phyloP scores from a whole-genome alignment of 1,140 invertebrate genomes.

The Vanessa atalanta region DNA sequence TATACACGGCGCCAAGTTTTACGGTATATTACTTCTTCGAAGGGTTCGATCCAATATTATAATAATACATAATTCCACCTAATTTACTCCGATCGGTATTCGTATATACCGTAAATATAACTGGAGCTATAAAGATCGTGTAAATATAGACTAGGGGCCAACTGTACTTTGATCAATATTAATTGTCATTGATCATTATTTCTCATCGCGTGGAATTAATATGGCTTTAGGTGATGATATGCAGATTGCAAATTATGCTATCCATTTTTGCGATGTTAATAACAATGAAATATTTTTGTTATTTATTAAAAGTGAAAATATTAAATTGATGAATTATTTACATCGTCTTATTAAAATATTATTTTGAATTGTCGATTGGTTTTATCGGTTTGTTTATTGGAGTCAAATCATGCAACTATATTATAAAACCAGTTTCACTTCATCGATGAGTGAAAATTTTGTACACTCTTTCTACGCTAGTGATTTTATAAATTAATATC shows the following conservation, averaged over 20 bases:
- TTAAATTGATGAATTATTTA: background rate
- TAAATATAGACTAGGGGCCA: constrained; percentile 37
- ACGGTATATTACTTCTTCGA: constrained; percentile 23
- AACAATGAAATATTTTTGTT: background rate
- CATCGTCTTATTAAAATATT: too few relatives aligned
- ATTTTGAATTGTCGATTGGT: too few relatives aligned
- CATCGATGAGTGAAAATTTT: too few relatives aligned
- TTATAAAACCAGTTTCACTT: too few relatives aligned
- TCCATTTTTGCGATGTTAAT: constrained; percentile 1
- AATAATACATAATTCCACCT: constrained; percentile 42
- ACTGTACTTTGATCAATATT: constrained; percentile 17
- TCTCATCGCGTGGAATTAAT: constrained; percentile 5
- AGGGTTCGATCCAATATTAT: constrained; percentile 26
- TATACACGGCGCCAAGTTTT: constrained; percentile 2
- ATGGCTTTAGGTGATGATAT: background rate
- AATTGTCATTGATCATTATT: constrained; percentile 24
- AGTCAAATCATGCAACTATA: too few relatives aligned
- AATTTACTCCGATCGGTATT: constrained; percentile 45
- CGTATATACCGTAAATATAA: constrained; percentile 46
- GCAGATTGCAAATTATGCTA: constrained; percentile 6
- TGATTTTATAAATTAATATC: too few relatives aligned
- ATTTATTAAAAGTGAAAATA: background rate
- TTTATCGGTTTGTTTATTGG: too few relatives aligned
- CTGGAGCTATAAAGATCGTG: constrained; percentile 34
- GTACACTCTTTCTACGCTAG: too few relatives aligned